phyloP scores from a whole-genome alignment of 2,113 vertebrate genomes.

The Bubalus kerabau region DNA sequence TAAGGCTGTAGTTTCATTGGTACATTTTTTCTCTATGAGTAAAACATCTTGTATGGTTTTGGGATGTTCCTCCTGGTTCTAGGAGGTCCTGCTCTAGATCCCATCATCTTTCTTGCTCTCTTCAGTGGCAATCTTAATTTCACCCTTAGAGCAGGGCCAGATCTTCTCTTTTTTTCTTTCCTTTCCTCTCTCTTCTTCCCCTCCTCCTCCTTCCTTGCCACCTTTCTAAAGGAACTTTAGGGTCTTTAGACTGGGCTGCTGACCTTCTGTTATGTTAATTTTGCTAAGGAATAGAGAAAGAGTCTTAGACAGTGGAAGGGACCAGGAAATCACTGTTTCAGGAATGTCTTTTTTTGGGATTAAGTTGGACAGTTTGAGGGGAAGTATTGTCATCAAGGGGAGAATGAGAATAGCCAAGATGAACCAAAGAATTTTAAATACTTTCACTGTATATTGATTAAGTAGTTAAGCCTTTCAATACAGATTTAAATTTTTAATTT shows the following conservation, averaged over 20 bases:
- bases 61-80: background rate
- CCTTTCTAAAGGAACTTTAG: background rate
- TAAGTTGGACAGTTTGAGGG: background rate
- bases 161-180: background rate
- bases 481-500: background rate
- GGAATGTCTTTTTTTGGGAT: background rate
- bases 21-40: rapidly evolving
- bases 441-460: background rate
- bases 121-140: background rate
- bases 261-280: background rate
- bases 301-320: background rate
- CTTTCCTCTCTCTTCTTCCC: background rate
- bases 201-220: background rate
- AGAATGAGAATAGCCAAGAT: background rate
- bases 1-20: background rate
- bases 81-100: background rate
- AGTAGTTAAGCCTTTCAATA: background rate
- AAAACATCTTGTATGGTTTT: background rate
- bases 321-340: background rate
- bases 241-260: background rate
- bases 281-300: background rate
- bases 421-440: background rate
- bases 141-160: background rate
- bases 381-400: background rate
- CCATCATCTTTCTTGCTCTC: background rate